A percentile compares a stretch with the other conserved stretches of the same genome.
These are phyloP conservation scores for Lacanobia wlatinum DNA, from an alignment of 2,888 invertebrate genomes.

Conservation along the genomic window DNA sequence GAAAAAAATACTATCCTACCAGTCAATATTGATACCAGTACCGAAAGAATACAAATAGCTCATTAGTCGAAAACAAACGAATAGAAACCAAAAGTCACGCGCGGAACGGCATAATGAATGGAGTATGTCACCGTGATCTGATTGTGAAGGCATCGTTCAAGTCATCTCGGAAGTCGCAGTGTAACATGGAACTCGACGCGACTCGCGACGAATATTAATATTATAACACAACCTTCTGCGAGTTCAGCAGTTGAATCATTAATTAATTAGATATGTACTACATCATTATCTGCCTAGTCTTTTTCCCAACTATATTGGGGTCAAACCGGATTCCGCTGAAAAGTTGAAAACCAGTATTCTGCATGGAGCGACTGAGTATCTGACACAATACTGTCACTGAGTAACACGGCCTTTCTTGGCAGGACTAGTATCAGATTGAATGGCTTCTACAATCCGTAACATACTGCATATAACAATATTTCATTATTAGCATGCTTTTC, in stretches of 20 bases:
- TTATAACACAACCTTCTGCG: constrained; percentile 71
- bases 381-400: no score
- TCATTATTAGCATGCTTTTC: not conserved
- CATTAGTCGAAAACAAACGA: constrained; percentile 71
- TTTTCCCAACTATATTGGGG: no score
- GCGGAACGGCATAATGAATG: constrained; percentile 58
- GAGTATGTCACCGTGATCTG: constrained; percentile 64
- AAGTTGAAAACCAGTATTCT: no score
- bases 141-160: constrained; percentile 63
- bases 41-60: constrained; percentile 71
- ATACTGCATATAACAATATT: no score
- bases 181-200: constrained; percentile 72
- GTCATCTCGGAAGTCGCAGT: constrained; percentile 77
- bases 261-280: constrained; percentile 54
- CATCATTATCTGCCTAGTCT: no score
- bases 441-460: no score
- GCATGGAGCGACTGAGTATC: no score
- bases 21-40: constrained; percentile 52
- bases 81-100: constrained; percentile 77
- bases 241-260: constrained; percentile 67
- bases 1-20: constrained; percentile 35
- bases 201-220: constrained; percentile 71
- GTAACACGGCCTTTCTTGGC: no score
- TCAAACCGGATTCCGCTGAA: no score
- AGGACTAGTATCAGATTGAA: no score